phyloP scores from a whole-genome alignment of 2,888 invertebrate species.

The Spicauda simplicius region DNA sequence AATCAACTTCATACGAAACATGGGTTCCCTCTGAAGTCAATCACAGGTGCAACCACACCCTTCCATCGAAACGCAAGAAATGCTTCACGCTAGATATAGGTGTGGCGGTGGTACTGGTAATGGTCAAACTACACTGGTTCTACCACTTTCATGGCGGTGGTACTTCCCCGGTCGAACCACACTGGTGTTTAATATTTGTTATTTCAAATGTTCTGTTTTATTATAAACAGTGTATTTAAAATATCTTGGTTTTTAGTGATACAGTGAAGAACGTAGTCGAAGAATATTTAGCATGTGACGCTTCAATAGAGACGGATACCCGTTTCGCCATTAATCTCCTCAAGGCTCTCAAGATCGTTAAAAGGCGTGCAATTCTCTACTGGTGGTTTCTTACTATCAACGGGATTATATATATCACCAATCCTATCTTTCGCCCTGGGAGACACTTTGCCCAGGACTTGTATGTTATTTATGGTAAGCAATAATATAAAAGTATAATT shows the following conservation, averaged over 20 bases:
- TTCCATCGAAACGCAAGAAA: too few relatives aligned
- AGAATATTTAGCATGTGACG: slow-evolving; percentile 50
- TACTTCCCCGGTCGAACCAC: too few relatives aligned
- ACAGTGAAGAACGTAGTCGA: slow-evolving; percentile 52
- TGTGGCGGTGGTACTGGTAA: too few relatives aligned
- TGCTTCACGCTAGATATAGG: too few relatives aligned
- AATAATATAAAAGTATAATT: neutral
- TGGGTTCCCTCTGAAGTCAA: too few relatives aligned
- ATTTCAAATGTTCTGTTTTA: too few relatives aligned
- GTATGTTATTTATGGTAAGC: slow-evolving; percentile 50
- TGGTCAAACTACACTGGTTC: too few relatives aligned
- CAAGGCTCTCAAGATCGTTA: slow-evolving; percentile 50
- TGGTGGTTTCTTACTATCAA: slow-evolving; percentile 57
- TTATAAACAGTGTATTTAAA: too few relatives aligned
- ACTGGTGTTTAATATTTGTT: too few relatives aligned
- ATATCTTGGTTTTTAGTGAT: slow-evolving; percentile 45
- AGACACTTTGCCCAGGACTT: slow-evolving; percentile 54
- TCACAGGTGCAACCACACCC: too few relatives aligned
- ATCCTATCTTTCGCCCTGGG: slow-evolving; percentile 52
- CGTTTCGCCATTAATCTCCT: slow-evolving; percentile 54
- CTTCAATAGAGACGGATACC: slow-evolving; percentile 45
- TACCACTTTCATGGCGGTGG: too few relatives aligned
- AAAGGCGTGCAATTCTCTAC: slow-evolving; percentile 55
- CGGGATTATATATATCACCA: slow-evolving; percentile 50
- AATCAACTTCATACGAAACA: too few relatives aligned